Conservation (phyloP, 2,888 invertebrate species). For the Catocala fraxini region DNA sequence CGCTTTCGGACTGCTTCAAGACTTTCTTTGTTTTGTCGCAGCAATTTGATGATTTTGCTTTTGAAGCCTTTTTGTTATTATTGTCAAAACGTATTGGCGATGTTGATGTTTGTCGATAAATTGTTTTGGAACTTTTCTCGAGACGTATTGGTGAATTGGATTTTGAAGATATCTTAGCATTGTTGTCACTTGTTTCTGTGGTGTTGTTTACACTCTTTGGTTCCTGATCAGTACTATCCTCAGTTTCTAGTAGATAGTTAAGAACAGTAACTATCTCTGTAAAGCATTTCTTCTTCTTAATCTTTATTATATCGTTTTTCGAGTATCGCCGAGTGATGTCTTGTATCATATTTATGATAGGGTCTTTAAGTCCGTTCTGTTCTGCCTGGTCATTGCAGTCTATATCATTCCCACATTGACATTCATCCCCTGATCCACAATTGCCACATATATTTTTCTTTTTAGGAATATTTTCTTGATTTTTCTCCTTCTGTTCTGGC, state of each 20-base stretch:
- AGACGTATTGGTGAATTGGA: slow-evolving; percentile 12
- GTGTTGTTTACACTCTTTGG: slow-evolving; percentile 24
- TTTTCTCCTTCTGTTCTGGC: neutral
- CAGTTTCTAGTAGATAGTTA: slow-evolving; percentile 79
- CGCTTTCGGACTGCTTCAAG: slow-evolving; percentile 18
- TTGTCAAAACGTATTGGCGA: neutral
- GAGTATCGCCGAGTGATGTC: slow-evolving; percentile 80
- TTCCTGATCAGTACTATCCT: slow-evolving; percentile 64
- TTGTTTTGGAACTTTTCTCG: neutral
- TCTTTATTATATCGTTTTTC: slow-evolving; percentile 70
- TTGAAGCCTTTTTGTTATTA: neutral
- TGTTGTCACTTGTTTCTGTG: slow-evolving; percentile 7
- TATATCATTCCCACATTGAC: slow-evolving; percentile 7
- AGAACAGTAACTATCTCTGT: slow-evolving; percentile 77
- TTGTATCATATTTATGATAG: slow-evolving; percentile 73
- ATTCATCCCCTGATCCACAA: slow-evolving; percentile 8
- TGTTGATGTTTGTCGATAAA: slow-evolving; percentile 5
- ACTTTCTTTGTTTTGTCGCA: slow-evolving; percentile 9
- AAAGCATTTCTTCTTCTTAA: slow-evolving; percentile 76
- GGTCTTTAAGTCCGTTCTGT: slow-evolving; percentile 50
- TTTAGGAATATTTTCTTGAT: neutral
- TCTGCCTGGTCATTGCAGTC: neutral
- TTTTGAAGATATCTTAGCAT: neutral
- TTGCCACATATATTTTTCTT: slow-evolving; percentile 3
- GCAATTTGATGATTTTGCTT: neutral